Evolutionary conservation across 1,140 invertebrate species (phyloP).

Genomic region (Bombus polaris): DNA sequence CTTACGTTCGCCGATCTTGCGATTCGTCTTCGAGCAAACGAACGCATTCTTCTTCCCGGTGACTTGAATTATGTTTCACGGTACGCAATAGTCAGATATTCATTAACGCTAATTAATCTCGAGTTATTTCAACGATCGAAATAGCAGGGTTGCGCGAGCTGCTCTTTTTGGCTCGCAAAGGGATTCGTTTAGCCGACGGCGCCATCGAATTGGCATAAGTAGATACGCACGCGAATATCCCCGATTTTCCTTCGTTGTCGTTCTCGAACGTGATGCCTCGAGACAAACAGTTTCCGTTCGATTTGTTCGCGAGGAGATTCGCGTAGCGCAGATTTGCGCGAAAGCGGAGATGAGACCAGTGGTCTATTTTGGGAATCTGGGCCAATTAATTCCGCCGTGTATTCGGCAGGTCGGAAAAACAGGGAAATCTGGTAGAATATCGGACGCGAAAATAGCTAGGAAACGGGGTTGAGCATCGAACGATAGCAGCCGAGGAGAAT

Average conservation of each 20-base stretch:
- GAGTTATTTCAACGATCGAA: constrained; percentile 66
- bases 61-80: constrained; percentile 69
- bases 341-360: constrained; percentile 9
- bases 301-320: constrained; percentile 16
- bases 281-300: neutral
- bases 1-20: neutral
- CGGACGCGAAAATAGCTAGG: neutral
- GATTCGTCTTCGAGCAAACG: neutral
- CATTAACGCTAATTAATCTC: constrained; percentile 78
- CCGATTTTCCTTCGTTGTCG: neutral
- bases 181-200: neutral
- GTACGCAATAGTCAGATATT: constrained; percentile 74
- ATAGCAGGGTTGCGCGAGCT: constrained; percentile 9
- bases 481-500: no score
- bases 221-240: neutral
- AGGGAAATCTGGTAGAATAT: constrained; percentile 40
- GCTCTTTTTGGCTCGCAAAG: constrained; percentile 8
- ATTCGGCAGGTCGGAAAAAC: constrained; percentile 66
- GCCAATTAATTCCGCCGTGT: constrained; percentile 70
- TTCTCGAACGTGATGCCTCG: neutral
- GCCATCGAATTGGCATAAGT: constrained; percentile 19
- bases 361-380: constrained; percentile 71
- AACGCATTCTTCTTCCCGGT: neutral
- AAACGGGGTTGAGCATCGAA: neutral
- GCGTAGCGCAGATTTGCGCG: constrained; percentile 6